Percentiles rank a stretch among this genome's conserved stretches.
These are phyloP conservation scores for Chrysodeixis includens DNA, from an alignment of 2,888 invertebrate species.

Conservation along the genomic window DNA sequence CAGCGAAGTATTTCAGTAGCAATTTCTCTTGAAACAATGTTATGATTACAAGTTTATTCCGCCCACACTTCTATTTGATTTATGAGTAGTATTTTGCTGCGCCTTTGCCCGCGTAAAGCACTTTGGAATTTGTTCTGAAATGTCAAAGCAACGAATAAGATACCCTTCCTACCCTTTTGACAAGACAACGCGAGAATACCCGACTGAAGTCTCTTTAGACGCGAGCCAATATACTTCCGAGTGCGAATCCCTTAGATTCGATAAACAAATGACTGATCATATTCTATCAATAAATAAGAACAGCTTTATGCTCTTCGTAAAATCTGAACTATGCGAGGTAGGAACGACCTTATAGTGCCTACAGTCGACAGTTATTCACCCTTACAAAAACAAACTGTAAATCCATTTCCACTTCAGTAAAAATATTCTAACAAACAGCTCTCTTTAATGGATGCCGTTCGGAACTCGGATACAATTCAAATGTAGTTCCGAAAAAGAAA, in stretches of 20 bases:
- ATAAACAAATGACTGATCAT: no score
- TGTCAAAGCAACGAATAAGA: not conserved
- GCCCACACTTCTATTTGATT: not conserved
- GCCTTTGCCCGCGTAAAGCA: not conserved
- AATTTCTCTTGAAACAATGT: not conserved
- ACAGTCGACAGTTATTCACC: not conserved
- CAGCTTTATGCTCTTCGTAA: no score
- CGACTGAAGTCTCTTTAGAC: no score
- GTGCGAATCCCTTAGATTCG: no score
- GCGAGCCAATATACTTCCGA: no score
- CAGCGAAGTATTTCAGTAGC: not conserved
- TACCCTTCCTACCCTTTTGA: no score
- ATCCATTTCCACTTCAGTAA: slow-evolving; percentile 14
- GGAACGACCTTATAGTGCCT: no score
- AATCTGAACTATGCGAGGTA: no score
- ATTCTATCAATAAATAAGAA: no score
- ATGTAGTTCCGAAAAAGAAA: slow-evolving; percentile 27
- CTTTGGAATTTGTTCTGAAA: no score
- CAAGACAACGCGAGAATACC: no score
- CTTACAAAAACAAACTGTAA: slow-evolving; percentile 13
- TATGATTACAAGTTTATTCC: slow-evolving; percentile 5
- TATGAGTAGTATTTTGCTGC: not conserved
- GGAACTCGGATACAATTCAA: slow-evolving; percentile 27
- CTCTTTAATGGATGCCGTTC: slow-evolving; percentile 25
- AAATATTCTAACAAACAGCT: slow-evolving; percentile 27